Evolutionary conservation across 2,888 invertebrate species (phyloP), one percentile per base, ranked within the genome.

Genomic region (Drosophila mercatorum): DNA sequence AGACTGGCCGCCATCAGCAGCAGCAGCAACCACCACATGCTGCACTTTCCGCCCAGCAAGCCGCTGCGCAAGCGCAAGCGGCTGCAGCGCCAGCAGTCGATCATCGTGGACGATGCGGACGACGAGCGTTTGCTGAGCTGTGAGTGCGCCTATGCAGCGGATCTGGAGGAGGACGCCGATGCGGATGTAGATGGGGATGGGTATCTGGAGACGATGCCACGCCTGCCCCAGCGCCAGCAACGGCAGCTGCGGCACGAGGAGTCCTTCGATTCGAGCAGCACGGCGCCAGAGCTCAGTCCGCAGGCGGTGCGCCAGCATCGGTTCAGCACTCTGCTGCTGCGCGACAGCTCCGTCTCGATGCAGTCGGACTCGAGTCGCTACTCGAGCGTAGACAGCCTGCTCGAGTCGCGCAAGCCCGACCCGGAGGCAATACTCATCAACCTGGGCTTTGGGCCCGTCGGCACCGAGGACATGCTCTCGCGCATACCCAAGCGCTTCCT

Each of bases 391-490:
- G 95, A 97, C 91, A 97, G 96, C 91, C 94, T 98, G 57, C 93
- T 98, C 83, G 97, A 97, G 83, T 95, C 96, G 22, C 94, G 98
- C 44, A 96, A 95, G 89, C 96, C 97, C 28, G 97, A 98, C 93
- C 98, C 98, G 0, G 98, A 98, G 91, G 96, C 97, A 62, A 95
- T 98, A 63, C 94, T 98, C 36, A 93, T 97, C 58, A 96, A 96
- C 77, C 93, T 97, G 62, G 97, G 97, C 12, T 97, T 97, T 92
- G 97, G 97, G 0, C 96, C 96, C 10, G 94, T 95, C 65, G 94
- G 94, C 79, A 95, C 95, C 70, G 95, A 95, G 59, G 95, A 95
- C 88, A 95, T 95, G 80, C 91, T 95, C 22, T 95, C 96, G 65
- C 95, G 97, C 81, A 97, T 98, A 92, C 98, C 98, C 4, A 95